These are phyloP conservation scores for Dicyrtoma fusca DNA, from an alignment of 2,888 invertebrate genomes.

Conservation along the genomic window DNA sequence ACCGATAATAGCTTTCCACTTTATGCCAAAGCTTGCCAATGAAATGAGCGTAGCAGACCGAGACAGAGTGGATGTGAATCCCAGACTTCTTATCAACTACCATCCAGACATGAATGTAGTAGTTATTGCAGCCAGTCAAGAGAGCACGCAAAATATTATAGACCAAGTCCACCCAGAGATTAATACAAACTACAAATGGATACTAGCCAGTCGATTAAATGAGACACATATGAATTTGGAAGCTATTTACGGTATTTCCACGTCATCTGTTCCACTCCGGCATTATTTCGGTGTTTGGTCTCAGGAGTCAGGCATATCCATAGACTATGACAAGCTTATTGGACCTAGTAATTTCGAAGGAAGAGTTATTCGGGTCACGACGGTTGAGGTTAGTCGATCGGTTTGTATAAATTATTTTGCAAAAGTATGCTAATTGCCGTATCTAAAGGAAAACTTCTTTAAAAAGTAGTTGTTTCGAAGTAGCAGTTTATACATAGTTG, in stretches of 20 bases:
- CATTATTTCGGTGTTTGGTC: conserved; percentile 48
- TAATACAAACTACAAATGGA: conserved; percentile 50
- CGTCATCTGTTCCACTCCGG: conserved; percentile 36
- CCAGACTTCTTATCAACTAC: conserved; percentile 33
- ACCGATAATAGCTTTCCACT: conserved; percentile 21
- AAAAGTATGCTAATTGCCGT: background rate
- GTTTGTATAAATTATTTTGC: background rate
- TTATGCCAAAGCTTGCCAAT: background rate
- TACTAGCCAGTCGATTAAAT: conserved; percentile 36
- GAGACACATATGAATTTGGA: conserved; percentile 27
- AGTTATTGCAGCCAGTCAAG: conserved; percentile 16
- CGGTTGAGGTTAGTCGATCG: conserved; percentile 41
- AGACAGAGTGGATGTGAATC: conserved; percentile 23
- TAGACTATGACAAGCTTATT: conserved; percentile 33
- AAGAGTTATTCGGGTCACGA: conserved; percentile 47
- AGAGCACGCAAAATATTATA: conserved; percentile 30
- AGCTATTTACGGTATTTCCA: conserved; percentile 48
- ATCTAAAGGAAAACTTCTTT: background rate
- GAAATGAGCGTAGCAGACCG: background rate
- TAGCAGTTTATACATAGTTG: background rate
- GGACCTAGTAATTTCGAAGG: conserved; percentile 45
- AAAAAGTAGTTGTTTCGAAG: background rate
- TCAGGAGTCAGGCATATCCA: conserved; percentile 27
- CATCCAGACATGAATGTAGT: conserved; percentile 33
- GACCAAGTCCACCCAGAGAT: conserved; percentile 42